These are phyloP conservation scores for Sciurus niger DNA, from an alignment of 2,113 vertebrate species.

Conservation along the genomic window DNA sequence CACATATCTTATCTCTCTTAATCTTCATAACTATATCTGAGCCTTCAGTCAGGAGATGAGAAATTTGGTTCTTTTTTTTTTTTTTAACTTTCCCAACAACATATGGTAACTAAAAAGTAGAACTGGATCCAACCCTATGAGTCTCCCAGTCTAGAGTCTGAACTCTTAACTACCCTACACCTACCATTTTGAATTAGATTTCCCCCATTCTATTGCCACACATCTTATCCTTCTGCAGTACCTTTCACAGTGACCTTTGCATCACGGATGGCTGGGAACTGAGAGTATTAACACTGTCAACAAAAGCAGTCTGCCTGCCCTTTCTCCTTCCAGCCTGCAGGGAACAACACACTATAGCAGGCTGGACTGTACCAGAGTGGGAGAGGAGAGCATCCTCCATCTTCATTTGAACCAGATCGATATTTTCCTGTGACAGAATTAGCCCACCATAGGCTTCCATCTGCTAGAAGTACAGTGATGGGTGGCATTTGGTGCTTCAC, in stretches of 20 bases:
- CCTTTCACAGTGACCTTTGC: neutral
- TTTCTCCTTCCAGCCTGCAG: neutral
- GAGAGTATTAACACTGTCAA: neutral
- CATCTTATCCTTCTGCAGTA: neutral
- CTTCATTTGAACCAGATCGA: neutral
- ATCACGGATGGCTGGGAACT: neutral
- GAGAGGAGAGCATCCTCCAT: neutral
- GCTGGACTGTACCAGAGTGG: neutral
- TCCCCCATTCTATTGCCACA: neutral
- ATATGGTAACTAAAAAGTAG: neutral
- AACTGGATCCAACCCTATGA: neutral
- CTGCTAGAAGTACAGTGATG: neutral
- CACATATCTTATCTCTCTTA: neutral
- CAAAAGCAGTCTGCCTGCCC: neutral
- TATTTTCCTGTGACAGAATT: slow-evolving; percentile 15
- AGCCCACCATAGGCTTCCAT: neutral
- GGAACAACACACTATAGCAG: too few species aligned
- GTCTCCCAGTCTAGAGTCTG: neutral
- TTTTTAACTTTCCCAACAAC: neutral
- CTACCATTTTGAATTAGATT: neutral
- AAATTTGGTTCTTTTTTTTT: neutral
- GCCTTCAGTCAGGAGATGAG: neutral
- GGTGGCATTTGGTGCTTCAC: neutral
- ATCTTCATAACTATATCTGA: neutral
- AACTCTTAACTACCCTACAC: neutral